phyloP scores from a whole-genome alignment of 1,140 invertebrate genomes.

The Phymastichus coffea region DNA sequence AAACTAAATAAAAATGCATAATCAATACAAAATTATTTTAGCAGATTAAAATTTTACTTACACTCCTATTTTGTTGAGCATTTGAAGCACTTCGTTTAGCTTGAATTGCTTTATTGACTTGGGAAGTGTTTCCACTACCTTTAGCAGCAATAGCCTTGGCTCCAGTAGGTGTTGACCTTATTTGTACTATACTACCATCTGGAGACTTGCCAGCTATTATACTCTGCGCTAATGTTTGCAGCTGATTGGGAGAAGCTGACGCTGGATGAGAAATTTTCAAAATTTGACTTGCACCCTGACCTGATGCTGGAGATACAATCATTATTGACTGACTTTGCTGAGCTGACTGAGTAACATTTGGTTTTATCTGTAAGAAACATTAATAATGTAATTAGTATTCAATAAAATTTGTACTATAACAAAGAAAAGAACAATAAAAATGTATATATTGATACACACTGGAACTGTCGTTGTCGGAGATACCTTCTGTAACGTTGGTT shows the following conservation, averaged over 20 bases:
- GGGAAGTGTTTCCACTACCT: constrained; percentile 43
- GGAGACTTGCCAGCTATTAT: constrained; percentile 53
- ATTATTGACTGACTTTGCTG: constrained; percentile 54
- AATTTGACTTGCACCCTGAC: constrained; percentile 51
- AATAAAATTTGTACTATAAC: constrained; percentile 17
- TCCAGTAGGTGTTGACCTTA: constrained; percentile 41
- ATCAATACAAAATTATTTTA: background rate
- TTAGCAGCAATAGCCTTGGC: constrained; percentile 32
- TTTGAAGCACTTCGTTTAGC: constrained; percentile 47
- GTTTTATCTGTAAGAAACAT: constrained; percentile 40
- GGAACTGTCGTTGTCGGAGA: constrained; percentile 41
- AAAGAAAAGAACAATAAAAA: too few species aligned
- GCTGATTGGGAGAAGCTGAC: constrained; percentile 47
- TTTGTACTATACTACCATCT: constrained; percentile 54
- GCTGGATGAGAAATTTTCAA: constrained; percentile 55
- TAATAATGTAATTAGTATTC: constrained; percentile 15
- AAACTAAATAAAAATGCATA: background rate
- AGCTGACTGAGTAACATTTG: constrained; percentile 36
- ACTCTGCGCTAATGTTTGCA: constrained; percentile 52
- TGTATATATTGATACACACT: constrained; percentile 30
- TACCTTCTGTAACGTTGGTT: constrained; percentile 49
- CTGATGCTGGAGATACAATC: constrained; percentile 52
- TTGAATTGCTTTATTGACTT: constrained; percentile 44
- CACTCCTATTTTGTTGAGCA: constrained; percentile 47
- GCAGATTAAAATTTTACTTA: constrained; percentile 26